Evolutionary conservation across 2,113 vertebrate genomes (phyloP).

Genomic region (Heliornis fulica): DNA sequence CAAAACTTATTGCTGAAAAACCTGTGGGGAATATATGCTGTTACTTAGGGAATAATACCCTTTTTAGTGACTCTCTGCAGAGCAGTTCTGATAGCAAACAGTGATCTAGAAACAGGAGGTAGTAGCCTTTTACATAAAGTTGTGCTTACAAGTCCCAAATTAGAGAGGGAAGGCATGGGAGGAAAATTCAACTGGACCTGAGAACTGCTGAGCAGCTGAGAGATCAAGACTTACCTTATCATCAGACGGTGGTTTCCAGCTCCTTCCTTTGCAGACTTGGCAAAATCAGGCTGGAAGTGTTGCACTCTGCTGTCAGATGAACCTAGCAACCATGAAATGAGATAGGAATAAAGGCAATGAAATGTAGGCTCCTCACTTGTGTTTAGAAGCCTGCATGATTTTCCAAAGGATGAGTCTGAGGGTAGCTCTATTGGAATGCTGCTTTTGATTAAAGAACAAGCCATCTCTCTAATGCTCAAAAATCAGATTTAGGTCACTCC

Average conservation of each 20-base stretch:
- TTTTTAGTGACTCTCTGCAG: not conserved
- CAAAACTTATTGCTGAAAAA: not conserved
- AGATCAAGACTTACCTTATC: accelerated
- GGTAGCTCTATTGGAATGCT: not conserved
- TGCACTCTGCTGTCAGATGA: not conserved
- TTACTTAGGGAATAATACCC: not conserved
- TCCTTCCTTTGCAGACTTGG: not conserved
- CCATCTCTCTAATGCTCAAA: not conserved
- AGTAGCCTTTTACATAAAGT: not conserved
- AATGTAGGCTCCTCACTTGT: not conserved
- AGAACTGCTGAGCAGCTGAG: not conserved
- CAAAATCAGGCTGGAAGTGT: not conserved
- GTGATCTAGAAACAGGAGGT: not conserved
- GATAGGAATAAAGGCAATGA: not conserved
- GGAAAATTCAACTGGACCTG: not conserved
- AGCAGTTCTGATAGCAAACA: not conserved
- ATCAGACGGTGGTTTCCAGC: not conserved
- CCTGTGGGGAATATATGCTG: accelerated
- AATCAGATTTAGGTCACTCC: not conserved
- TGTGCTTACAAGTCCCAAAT: not conserved
- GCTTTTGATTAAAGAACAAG: not conserved
- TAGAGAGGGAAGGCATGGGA: accelerated
- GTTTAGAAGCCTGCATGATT: not conserved
- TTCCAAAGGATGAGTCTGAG: not conserved
- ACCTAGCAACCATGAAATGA: not conserved